A percentile compares a stretch with the other conserved stretches of the same genome.
Conservation (phyloP, 2,888 invertebrate genomes). For the Nephrotoma appendiculata region DNA sequence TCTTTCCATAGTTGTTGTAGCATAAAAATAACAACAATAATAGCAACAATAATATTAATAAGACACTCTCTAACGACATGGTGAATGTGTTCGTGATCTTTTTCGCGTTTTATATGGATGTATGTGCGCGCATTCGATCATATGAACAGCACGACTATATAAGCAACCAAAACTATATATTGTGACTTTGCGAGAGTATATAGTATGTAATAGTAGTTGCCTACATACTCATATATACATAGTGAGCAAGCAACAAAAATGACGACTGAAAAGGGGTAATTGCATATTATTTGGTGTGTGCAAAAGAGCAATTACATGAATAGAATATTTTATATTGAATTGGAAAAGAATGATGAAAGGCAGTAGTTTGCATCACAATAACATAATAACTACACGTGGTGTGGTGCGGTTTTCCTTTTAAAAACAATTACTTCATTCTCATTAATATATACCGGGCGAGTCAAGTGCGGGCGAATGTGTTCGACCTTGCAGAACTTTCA, state of each 20-base stretch:
- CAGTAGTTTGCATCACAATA: not conserved
- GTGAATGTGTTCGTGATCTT: not conserved
- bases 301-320: conserved; percentile 5
- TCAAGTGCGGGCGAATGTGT: too few relatives aligned
- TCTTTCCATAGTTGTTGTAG: not conserved
- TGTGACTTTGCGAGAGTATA: not conserved
- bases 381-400: too few relatives aligned
- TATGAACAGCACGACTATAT: not conserved
- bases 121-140: not conserved
- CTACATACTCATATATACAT: not conserved
- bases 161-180: not conserved
- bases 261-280: conserved; percentile 1
- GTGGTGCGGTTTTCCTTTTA: too few relatives aligned
- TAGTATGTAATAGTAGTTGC: not conserved
- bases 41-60: not conserved
- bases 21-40: not conserved
- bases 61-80: not conserved
- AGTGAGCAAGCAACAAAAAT: not conserved
- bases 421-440: too few relatives aligned
- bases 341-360: not conserved
- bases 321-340: not conserved
- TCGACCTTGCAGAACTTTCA: too few relatives aligned
- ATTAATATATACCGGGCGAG: too few relatives aligned
- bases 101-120: not conserved
- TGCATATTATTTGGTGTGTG: conserved; percentile 4